These are phyloP conservation scores for Platysternon megacephalum DNA, from an alignment of 2,113 vertebrate genomes.

Conservation along the genomic window DNA sequence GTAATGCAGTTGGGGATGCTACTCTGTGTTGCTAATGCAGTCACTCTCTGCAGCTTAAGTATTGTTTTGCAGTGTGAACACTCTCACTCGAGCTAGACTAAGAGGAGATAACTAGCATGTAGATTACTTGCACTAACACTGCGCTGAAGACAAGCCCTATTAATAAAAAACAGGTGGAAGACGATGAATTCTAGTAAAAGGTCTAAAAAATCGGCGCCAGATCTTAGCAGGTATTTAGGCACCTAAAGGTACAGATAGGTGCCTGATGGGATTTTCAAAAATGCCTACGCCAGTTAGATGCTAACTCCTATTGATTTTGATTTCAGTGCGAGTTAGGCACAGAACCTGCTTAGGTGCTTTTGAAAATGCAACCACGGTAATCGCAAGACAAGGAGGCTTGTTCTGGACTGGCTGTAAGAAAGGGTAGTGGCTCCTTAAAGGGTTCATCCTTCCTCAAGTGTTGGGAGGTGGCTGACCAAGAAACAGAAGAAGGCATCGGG, in stretches of 20 bases:
- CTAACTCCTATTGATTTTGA: neutral
- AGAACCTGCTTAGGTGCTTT: neutral
- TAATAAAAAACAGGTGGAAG: neutral
- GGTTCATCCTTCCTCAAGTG: neutral
- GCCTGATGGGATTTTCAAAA: neutral
- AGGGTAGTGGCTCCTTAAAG: neutral
- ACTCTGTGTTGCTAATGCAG: neutral
- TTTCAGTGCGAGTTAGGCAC: neutral
- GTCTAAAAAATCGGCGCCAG: neutral
- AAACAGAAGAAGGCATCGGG: neutral
- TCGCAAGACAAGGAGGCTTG: neutral
- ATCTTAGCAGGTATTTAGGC: neutral
- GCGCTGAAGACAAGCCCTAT: neutral
- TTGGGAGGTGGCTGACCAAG: neutral
- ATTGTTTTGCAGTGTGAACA: neutral
- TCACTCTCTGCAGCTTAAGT: neutral
- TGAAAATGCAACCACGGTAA: neutral
- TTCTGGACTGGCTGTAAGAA: neutral
- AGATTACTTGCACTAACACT: neutral
- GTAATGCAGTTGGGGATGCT: neutral
- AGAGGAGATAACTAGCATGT: neutral
- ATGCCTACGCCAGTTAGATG: neutral
- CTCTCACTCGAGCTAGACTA: neutral
- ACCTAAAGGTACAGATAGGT: neutral
- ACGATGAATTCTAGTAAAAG: neutral